Conservation (phyloP, 2,113 vertebrate species). For the Crotalus viridis region DNA sequence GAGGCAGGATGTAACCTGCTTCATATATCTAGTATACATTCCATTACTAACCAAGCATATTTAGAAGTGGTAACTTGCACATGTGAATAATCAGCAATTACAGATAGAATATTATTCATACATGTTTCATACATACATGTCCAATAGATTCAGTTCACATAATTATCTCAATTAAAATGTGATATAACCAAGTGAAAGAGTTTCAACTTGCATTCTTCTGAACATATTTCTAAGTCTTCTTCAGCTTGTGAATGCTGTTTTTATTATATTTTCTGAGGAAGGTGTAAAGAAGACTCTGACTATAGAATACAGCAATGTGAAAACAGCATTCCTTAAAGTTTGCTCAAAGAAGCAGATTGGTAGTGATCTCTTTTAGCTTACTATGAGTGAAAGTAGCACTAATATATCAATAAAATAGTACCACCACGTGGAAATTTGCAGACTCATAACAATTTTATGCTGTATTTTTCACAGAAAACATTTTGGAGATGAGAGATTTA, state of each 20-base stretch:
- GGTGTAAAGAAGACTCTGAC: not conserved
- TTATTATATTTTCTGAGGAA: not conserved
- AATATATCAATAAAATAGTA: not conserved
- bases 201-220: not conserved
- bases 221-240: not conserved
- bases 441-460: not conserved
- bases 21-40: not conserved
- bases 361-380: not conserved
- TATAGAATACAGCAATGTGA: no score
- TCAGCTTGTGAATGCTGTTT: not conserved
- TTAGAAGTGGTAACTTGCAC: not conserved
- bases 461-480: conserved; percentile 24
- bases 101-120: not conserved
- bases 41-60: not conserved
- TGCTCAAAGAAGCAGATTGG: not conserved
- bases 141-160: not conserved
- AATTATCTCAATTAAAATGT: not conserved
- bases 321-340: not conserved
- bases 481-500: conserved; percentile 33
- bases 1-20: not conserved
- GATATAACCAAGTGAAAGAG: not conserved
- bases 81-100: not conserved
- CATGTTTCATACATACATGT: not conserved
- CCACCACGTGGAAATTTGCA: not conserved
- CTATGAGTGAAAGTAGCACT: not conserved